Base-by-base conservation (phyloP, 2,888 invertebrate genomes). In the Caenorhabditis sulstoni region DNA sequence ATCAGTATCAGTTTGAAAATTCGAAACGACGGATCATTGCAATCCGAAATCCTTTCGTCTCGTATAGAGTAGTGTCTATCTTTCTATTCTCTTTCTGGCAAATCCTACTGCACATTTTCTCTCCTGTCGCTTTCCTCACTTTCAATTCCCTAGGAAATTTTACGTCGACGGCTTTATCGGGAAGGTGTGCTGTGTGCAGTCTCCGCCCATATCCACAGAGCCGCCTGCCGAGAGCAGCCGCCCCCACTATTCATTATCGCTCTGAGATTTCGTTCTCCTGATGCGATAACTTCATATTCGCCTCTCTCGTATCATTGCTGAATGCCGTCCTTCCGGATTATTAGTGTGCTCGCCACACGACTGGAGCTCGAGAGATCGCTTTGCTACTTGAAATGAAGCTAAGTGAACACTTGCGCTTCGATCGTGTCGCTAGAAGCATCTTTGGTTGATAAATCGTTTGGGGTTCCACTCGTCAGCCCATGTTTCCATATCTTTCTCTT, bases 401-500 rank as follows among this genome's bases (percentile, higher is more conserved):
- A 71, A 71, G 71, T 71, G 71, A 71, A 71, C 35, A 37, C 71
- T 49, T 52, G 45, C 29, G 53, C 71, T 62, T 64, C 62, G 45
- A 49, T 57, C 62, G 71, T 22, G 39, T 18, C 29, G 55, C 39
- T 57, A 39, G 55, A 16, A 49, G 71, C 59, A 44, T 14, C 12
- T 18, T 53, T 53, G 35, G 11, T 3, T 14, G 41, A 41, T 41
- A 41, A 41, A 41, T 14, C 41, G 11, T 11, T 41, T 41, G 4
- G 7, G 29, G 7, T 29, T 29, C 29, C 29, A 29, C 29, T 7
- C 29, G 29, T 29, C 29, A 7, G 29, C n/a, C n/a, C n/a, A n/a
- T 29, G 29, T 29, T 29, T 3, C 7, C 29, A 29, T 3, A 29
- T 29, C 29, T 29, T 7, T 7, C 29, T 29, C 4, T 29, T 29